These are phyloP conservation scores for Xanthorhoe designata DNA, from an alignment of 2,888 invertebrate genomes.

Conservation along the genomic window DNA sequence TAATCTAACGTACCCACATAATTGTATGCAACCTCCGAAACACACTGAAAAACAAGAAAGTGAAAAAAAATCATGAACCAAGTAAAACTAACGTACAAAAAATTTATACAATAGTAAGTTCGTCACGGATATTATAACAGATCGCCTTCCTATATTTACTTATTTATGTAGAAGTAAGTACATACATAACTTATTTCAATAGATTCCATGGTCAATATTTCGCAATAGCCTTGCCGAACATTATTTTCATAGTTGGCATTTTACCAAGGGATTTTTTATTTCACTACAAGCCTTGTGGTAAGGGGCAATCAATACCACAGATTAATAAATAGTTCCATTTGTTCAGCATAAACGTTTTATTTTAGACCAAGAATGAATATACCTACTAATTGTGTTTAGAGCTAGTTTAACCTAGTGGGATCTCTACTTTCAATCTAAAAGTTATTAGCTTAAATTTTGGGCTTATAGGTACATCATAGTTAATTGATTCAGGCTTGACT, in stretches of 20 bases:
- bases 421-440: no score
- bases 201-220: constrained; percentile 65
- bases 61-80: background rate
- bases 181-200: constrained; percentile 37
- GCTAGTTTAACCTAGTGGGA: background rate
- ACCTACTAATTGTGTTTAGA: background rate
- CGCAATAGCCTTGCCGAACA: constrained; percentile 59
- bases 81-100: background rate
- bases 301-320: constrained; percentile 74
- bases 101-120: background rate
- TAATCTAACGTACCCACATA: no score
- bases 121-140: background rate
- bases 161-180: background rate
- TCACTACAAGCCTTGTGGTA: constrained; percentile 69
- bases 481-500: no score
- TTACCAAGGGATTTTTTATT: constrained; percentile 80
- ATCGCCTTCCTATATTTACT: background rate
- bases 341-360: background rate
- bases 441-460: no score
- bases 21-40: no score
- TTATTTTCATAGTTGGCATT: constrained; percentile 80
- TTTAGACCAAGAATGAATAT: background rate
- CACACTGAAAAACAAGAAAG: background rate
- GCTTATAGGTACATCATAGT: no score
- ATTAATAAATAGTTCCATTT: constrained; percentile 14